phyloP scores from a whole-genome alignment of 1,140 invertebrate species.

The Oreohelix idahoensis region DNA sequence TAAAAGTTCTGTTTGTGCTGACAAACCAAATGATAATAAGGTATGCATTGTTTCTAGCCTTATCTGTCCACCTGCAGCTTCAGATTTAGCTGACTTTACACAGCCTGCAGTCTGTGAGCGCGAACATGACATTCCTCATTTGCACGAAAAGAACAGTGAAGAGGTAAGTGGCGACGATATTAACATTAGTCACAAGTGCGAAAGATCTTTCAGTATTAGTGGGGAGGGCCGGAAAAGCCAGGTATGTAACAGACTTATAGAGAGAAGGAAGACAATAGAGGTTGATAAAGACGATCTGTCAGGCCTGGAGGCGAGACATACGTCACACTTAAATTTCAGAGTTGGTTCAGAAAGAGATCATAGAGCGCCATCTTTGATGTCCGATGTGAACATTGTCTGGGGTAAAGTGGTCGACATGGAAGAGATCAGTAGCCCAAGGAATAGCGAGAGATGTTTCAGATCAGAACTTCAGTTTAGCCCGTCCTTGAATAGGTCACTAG shows the following conservation, averaged over 20 bases:
- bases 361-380: neutral
- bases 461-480: neutral
- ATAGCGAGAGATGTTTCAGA: neutral
- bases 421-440: neutral
- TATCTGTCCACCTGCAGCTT: neutral
- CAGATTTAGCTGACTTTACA: neutral
- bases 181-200: neutral
- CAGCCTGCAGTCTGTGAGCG: neutral
- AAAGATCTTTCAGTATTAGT: neutral
- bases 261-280: constrained; percentile 22
- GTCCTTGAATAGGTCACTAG: neutral
- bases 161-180: neutral
- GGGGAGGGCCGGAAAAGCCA: neutral
- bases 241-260: neutral
- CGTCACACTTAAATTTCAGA: neutral
- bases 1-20: too few species aligned
- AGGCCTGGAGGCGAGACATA: neutral
- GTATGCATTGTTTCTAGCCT: too few species aligned
- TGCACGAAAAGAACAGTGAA: neutral
- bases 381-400: constrained; percentile 38
- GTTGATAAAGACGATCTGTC: constrained; percentile 25
- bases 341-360: neutral
- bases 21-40: too few species aligned
- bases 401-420: constrained; percentile 31
- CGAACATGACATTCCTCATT: neutral